phyloP scores from a whole-genome alignment of 2,113 vertebrate species.

The Tyrannus savana region DNA sequence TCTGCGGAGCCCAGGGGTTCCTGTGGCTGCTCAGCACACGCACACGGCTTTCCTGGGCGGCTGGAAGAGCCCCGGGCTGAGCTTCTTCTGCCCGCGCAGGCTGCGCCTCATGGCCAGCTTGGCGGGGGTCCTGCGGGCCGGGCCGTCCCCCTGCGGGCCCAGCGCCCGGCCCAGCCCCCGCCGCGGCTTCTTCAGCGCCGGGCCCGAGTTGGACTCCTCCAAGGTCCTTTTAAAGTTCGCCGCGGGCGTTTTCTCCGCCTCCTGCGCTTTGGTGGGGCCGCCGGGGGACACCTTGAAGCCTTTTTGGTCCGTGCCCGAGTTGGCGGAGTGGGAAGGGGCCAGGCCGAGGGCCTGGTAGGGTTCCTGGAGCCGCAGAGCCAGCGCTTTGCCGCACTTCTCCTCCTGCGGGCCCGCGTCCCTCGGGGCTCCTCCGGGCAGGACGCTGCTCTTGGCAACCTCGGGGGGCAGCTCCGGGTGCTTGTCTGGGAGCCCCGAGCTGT shows the following conservation, averaged over 20 bases:
- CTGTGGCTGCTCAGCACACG: slow-evolving; percentile 71
- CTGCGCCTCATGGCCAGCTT: slow-evolving; percentile 77
- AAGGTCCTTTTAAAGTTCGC: slow-evolving; percentile 79
- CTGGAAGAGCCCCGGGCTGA: slow-evolving; percentile 75
- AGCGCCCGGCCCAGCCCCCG: slow-evolving; percentile 59
- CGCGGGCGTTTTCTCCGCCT: slow-evolving; percentile 71
- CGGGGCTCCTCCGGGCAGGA: slow-evolving; percentile 1
- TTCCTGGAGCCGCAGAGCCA: slow-evolving; percentile 73
- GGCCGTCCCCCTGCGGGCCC: not conserved
- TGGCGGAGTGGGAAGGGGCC: slow-evolving; percentile 71
- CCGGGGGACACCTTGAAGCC: slow-evolving; percentile 57
- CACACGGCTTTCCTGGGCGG: slow-evolving; percentile 80
- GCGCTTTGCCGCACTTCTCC: slow-evolving; percentile 68
- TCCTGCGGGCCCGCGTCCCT: slow-evolving; percentile 64
- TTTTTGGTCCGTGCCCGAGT: slow-evolving; percentile 72
- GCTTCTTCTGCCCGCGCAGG: slow-evolving; percentile 81
- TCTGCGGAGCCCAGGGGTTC: too few species aligned
- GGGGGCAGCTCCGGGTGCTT: slow-evolving; percentile 66
- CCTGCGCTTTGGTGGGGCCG: slow-evolving; percentile 70
- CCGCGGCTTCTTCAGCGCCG: slow-evolving; percentile 75
- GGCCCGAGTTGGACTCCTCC: slow-evolving; percentile 79
- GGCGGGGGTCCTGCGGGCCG: slow-evolving; percentile 36
- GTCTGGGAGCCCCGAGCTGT: slow-evolving; percentile 70
- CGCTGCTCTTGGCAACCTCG: slow-evolving; percentile 68
- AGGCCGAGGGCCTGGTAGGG: slow-evolving; percentile 65